Evolutionary conservation across 2,888 invertebrate species (phyloP).

Genomic region (Agrilus mali): DNA sequence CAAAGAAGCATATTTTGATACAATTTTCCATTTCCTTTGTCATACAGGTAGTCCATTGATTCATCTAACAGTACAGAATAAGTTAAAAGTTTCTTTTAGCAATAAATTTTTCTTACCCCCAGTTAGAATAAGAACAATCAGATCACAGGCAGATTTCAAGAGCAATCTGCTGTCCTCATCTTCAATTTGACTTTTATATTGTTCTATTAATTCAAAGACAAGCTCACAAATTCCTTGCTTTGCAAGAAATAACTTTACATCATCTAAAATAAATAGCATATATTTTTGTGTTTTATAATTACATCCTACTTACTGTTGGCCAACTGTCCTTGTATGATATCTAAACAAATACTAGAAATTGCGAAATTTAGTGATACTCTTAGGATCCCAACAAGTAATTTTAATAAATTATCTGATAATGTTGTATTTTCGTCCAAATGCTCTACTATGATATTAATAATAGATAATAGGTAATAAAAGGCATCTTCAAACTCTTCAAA

Average conservation of each 20-base stretch:
- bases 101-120: conserved; percentile 48
- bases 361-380: conserved; percentile 54
- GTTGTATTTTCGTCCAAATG: conserved; percentile 42
- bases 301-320: conserved; percentile 48
- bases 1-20: conserved; percentile 64
- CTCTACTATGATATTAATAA: conserved; percentile 50
- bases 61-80: conserved; percentile 47
- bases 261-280: conserved; percentile 43
- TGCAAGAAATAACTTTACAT: conserved; percentile 63
- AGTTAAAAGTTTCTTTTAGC: background rate
- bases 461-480: conserved; percentile 41
- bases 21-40: conserved; percentile 56
- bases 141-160: conserved; percentile 74
- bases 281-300: background rate
- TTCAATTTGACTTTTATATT: conserved; percentile 46
- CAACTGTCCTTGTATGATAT: conserved; percentile 61
- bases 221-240: conserved; percentile 64
- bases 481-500: conserved; percentile 43
- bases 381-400: conserved; percentile 46
- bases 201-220: conserved; percentile 60
- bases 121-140: conserved; percentile 71
- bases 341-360: conserved; percentile 63
- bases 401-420: conserved; percentile 24
- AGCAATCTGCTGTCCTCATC: conserved; percentile 55
- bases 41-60: conserved; percentile 76